Percentiles rank a stretch among this genome's conserved stretches.
Conservation (phyloP, 2,797 vertebrate genomes). For the Benthosema pterotum region DNA sequence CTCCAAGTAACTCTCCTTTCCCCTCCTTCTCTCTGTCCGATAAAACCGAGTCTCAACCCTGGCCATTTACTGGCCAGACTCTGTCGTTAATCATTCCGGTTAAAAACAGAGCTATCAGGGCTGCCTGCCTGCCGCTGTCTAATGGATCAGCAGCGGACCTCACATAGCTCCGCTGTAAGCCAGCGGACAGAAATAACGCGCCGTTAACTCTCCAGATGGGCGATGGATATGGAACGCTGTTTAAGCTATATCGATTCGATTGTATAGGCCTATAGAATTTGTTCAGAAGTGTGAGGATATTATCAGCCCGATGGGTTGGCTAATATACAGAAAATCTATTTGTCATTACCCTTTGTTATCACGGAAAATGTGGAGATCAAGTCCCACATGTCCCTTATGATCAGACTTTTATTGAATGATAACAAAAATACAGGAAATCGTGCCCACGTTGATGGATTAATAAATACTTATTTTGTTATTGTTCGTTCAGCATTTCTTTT, state of each 20-base stretch:
- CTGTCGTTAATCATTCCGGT: conserved; percentile 80
- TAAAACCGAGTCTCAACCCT: conserved; percentile 64
- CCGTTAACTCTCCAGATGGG: conserved; percentile 19
- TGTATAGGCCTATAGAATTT: not conserved
- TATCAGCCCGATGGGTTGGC: not conserved
- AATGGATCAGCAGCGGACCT: conserved; percentile 50
- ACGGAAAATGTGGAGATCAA: not conserved
- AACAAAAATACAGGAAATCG: not conserved
- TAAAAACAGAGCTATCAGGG: conserved; percentile 80
- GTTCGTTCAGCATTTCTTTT: not conserved
- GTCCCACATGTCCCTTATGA: not conserved
- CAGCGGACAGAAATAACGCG: conserved; percentile 34
- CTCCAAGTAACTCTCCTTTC: conserved; percentile 3
- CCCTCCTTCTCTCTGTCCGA: conserved; percentile 50
- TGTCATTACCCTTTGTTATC: too few relatives aligned
- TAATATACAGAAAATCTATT: not conserved
- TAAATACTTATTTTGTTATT: too few relatives aligned
- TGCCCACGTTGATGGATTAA: not conserved
- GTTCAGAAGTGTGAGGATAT: not conserved
- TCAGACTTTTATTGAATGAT: not conserved
- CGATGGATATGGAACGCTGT: conserved; percentile 1
- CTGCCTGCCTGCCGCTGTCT: conserved; percentile 67
- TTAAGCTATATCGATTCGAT: not conserved
- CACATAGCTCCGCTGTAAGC: conserved; percentile 11
- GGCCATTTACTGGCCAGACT: conserved; percentile 73